These are phyloP conservation scores for Dicentrarchus labrax DNA, from an alignment of 2,113 vertebrate genomes.

Conservation along the genomic window DNA sequence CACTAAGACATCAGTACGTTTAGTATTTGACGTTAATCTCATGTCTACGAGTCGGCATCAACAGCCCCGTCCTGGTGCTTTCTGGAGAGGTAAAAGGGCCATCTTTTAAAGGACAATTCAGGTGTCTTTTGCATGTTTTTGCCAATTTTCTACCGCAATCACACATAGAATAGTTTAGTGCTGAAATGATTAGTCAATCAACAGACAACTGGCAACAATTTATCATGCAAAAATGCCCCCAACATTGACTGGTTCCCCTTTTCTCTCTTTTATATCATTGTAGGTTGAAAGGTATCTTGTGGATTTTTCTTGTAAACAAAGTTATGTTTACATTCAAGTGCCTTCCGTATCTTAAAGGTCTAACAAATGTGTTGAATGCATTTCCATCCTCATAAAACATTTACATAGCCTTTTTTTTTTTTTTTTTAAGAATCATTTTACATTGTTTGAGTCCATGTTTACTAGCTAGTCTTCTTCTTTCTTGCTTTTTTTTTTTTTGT, in stretches of 20 bases:
- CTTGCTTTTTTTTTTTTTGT: too few relatives aligned
- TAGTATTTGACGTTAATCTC: slow-evolving; percentile 20
- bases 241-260: background rate
- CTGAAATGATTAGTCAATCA: background rate
- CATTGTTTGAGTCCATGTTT: background rate
- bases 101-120: background rate
- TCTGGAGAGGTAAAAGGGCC: background rate
- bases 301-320: slow-evolving; percentile 9
- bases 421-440: background rate
- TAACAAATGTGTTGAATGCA: background rate
- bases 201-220: background rate
- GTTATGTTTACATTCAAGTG: background rate
- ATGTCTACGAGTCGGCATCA: background rate
- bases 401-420: too few relatives aligned
- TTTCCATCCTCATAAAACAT: background rate
- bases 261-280: background rate
- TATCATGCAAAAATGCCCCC: background rate
- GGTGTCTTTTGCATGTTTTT: background rate
- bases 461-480: background rate
- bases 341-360: background rate
- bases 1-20: background rate
- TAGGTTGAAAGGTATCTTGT: slow-evolving; percentile 13
- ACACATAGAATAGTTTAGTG: background rate
- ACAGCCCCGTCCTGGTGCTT: background rate
- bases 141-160: slow-evolving; percentile 27